phyloP scores from a whole-genome alignment of 2,113 vertebrate species.

The Mungos mungo region DNA sequence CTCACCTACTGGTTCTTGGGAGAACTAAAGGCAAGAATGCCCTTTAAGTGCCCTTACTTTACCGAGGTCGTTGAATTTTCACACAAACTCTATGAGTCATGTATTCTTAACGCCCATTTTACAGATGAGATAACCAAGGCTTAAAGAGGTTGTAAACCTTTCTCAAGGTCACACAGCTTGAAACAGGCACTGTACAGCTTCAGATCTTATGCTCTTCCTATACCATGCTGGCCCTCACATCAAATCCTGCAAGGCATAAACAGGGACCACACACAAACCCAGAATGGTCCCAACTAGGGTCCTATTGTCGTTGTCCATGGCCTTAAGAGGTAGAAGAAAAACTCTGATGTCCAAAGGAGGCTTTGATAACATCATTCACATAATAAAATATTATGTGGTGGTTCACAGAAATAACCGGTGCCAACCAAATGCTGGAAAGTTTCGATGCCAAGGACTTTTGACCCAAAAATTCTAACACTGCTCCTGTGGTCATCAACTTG shows the following conservation, averaged over 20 bases:
- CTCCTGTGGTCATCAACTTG: neutral
- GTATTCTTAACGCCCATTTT: neutral
- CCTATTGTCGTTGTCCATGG: neutral
- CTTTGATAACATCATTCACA: neutral
- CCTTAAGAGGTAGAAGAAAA: neutral
- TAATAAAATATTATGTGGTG: neutral
- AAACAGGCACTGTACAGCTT: neutral
- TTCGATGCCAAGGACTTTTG: neutral
- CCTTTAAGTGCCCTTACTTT: neutral
- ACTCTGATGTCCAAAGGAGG: neutral
- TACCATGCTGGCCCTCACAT: neutral
- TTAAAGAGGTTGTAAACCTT: neutral
- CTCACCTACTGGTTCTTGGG: neutral
- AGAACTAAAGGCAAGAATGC: neutral
- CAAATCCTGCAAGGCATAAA: neutral
- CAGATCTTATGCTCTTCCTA: neutral
- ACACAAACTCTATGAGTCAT: neutral
- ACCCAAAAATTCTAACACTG: neutral
- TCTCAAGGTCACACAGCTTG: neutral
- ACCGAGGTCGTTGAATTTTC: neutral
- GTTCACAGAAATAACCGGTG: neutral
- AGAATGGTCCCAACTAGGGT: neutral
- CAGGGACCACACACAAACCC: neutral
- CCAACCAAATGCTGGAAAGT: neutral
- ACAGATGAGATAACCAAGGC: neutral